A percentile compares a stretch with the other conserved stretches of the same genome.
Evolutionary conservation across 64 coral and sea anemone species (phyloP).

Genomic region (Porites lutea): DNA sequence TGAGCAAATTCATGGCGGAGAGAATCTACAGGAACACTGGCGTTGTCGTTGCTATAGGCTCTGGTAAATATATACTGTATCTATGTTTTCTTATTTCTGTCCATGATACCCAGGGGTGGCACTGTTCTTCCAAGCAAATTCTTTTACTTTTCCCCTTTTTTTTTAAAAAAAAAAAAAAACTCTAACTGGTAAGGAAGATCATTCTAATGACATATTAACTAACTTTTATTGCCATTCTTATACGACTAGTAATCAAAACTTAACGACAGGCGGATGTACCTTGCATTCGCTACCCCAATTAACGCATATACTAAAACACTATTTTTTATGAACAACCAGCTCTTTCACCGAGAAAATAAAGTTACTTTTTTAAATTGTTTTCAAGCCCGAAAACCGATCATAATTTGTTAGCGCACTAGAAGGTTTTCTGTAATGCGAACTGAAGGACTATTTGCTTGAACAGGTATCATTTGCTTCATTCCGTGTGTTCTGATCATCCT

Average conservation of each 20-base stretch:
- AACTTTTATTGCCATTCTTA: too few relatives aligned
- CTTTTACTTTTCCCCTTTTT: too few relatives aligned
- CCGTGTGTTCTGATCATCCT: constrained; percentile 21
- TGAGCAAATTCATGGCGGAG: constrained; percentile 29
- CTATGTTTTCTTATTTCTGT: background rate
- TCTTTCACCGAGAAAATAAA: constrained; percentile 3
- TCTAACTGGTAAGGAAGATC: too few relatives aligned
- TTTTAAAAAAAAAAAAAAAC: too few relatives aligned
- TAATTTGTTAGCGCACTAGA: constrained; percentile 6
- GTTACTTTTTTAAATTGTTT: background rate
- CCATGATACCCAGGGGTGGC: background rate
- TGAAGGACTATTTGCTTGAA: background rate
- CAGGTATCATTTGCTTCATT: background rate
- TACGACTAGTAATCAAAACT: too few relatives aligned
- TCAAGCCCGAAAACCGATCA: background rate
- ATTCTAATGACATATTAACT: too few relatives aligned
- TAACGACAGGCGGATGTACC: too few relatives aligned
- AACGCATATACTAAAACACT: background rate
- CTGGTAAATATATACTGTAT: constrained; percentile 13
- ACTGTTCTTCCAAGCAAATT: too few relatives aligned
- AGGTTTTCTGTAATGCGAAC: background rate
- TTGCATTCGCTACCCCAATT: too few relatives aligned
- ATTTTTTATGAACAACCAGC: too few relatives aligned
- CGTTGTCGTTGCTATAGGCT: constrained; percentile 40
- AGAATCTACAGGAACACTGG: background rate